These are phyloP conservation scores for Icerya purchasi DNA, from an alignment of 2,888 invertebrate genomes.

Conservation along the genomic window DNA sequence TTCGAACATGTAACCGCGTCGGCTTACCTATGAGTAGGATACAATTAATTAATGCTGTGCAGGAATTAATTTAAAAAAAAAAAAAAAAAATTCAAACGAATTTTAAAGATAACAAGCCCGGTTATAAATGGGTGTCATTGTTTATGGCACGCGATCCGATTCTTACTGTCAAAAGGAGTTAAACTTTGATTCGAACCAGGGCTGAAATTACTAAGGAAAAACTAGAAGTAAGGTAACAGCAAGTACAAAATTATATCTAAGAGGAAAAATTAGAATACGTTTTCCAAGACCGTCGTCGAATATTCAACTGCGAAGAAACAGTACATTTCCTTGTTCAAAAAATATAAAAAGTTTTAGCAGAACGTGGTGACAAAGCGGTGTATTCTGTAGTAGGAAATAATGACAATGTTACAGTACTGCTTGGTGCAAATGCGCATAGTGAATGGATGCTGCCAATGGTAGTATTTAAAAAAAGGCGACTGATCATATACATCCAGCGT, in stretches of 20 bases:
- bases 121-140: conserved; percentile 1
- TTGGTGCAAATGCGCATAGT: background rate
- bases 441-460: conserved; percentile 1
- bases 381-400: no score
- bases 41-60: conserved; percentile 1
- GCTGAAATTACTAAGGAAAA: background rate
- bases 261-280: background rate
- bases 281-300: background rate
- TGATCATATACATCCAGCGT: background rate
- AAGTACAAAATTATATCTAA: no score
- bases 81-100: background rate
- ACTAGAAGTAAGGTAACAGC: background rate
- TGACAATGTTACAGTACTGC: no score
- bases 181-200: background rate
- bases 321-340: background rate
- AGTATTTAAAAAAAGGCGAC: background rate
- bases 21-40: conserved; percentile 1
- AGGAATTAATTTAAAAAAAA: background rate
- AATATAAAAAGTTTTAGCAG: background rate
- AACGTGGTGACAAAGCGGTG: background rate
- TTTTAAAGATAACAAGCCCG: no score
- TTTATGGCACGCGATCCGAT: background rate
- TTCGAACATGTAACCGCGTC: background rate
- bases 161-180: background rate
- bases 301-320: background rate